Percentiles rank a stretch among this genome's conserved stretches.
These are phyloP conservation scores for Nezara viridula DNA, from an alignment of 2,888 invertebrate genomes.

Conservation along the genomic window DNA sequence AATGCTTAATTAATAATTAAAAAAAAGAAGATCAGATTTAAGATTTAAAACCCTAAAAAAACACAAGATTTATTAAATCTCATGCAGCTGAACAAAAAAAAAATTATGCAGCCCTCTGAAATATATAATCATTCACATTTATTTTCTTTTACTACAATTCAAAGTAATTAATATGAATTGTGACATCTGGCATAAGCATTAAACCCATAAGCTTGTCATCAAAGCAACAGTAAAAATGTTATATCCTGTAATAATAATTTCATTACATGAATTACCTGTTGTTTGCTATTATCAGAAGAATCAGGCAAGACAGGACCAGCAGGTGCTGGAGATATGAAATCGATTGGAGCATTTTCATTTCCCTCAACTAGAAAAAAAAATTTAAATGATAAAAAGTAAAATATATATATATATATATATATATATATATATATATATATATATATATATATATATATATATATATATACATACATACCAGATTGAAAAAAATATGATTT, in stretches of 20 bases:
- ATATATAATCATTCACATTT: not conserved
- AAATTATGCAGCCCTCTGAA: not conserved
- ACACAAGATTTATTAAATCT: not conserved
- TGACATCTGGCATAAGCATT: not conserved
- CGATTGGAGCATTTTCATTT: constrained; percentile 72
- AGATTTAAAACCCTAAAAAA: no score
- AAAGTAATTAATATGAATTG: not conserved
- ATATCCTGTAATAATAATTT: not conserved
- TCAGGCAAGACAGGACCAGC: constrained; percentile 64
- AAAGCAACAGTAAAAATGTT: not conserved
- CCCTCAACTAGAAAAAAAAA: constrained; percentile 69
- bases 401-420: not conserved
- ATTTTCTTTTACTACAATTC: not conserved
- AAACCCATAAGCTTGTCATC: not conserved
- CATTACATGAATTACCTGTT: constrained; percentile 42
- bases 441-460: constrained; percentile 1
- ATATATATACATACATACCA: not conserved
- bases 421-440: no score
- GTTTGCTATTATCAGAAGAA: constrained; percentile 48
- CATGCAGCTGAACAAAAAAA: not conserved
- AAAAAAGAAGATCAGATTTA: no score
- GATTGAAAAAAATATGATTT: no score
- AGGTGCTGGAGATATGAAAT: constrained; percentile 72
- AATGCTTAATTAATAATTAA: no score
- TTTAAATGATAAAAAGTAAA: no score